Evolutionary conservation across 1,140 invertebrate genomes (phyloP), one percentile per base, ranked within the genome.

Genomic region (Bombus superbus): DNA sequence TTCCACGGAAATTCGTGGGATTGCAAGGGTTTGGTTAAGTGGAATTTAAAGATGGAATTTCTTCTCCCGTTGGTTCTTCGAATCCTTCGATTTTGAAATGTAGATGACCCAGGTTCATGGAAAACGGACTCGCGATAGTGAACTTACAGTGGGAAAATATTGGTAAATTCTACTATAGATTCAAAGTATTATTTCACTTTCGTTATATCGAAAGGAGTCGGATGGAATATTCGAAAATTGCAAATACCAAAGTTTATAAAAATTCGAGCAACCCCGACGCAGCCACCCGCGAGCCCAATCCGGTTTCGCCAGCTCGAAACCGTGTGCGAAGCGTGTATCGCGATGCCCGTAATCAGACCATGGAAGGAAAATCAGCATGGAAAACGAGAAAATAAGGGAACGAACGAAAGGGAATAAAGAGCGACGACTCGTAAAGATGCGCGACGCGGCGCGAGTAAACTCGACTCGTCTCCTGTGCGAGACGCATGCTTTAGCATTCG

Each of bases 401-500:
- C 44, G 73, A 22, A 9, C 15, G 59, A 13, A 4, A 32, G 28
- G 64, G 8, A n/a, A n/a, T 53, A 47, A 22, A 42, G 35, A 38
- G 64, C 35, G 40, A 18, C 64, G 64, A 53, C 74, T 84, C 82
- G 82, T 79, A 84, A 84, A 84, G 75, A 84, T 79, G 82, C 82
- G 75, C 75, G 76, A 32, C 35, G 76, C 15, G 75, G 28, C n/a
- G 71, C 85, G 44, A 28, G 82, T 59, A 47, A 84, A 71, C 75
- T 40, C 82, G 76, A 62, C 82, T 84, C 82, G 82, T 79, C 75
- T 59, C 64, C 28, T 13, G 59, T 62, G 10, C 47, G 75, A 66
- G 80, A 86, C 81, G 59, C 62, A 78, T 71, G 84, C 73, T 89
- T 89, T 83, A 81, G 69, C 83, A 85, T 81, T 83, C 72, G n/a